Conservation (phyloP, 2,888 invertebrate species). For the Nemurella pictetii region DNA sequence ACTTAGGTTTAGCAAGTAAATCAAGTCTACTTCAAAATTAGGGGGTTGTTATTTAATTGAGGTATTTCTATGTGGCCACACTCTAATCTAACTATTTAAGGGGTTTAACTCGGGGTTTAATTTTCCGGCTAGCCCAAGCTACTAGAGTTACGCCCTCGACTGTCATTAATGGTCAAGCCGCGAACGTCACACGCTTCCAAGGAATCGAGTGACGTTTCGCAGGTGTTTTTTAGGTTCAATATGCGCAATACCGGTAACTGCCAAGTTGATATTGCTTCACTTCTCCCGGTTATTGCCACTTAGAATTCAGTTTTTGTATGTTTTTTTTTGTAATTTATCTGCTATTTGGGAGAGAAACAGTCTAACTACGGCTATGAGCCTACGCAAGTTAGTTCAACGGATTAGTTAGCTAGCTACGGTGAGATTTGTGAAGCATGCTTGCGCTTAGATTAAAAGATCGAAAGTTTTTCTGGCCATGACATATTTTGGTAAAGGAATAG, state of each 20-base stretch:
- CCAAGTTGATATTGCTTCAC: constrained; percentile 38
- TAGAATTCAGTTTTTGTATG: neutral
- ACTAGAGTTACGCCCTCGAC: constrained; percentile 19
- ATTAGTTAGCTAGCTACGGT: neutral
- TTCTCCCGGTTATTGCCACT: neutral
- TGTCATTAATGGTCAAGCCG: neutral
- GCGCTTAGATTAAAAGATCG: neutral
- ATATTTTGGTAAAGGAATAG: neutral
- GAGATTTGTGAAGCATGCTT: neutral
- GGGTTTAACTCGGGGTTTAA: neutral
- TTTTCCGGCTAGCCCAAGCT: neutral
- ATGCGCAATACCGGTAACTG: constrained; percentile 36
- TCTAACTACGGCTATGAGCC: constrained; percentile 21
- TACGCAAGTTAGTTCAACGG: neutral
- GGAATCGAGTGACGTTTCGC: constrained; percentile 18
- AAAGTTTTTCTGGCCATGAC: no score
- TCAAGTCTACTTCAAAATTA: neutral
- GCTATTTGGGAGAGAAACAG: constrained; percentile 7
- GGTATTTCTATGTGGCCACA: neutral
- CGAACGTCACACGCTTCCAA: neutral
- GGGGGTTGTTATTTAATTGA: neutral
- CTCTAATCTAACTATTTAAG: neutral
- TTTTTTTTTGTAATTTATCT: neutral
- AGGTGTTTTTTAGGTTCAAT: neutral
- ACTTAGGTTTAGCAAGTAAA: neutral